These are phyloP conservation scores for Gallinago nigripennis DNA, from an alignment of 2,797 vertebrate species.

Conservation along the genomic window DNA sequence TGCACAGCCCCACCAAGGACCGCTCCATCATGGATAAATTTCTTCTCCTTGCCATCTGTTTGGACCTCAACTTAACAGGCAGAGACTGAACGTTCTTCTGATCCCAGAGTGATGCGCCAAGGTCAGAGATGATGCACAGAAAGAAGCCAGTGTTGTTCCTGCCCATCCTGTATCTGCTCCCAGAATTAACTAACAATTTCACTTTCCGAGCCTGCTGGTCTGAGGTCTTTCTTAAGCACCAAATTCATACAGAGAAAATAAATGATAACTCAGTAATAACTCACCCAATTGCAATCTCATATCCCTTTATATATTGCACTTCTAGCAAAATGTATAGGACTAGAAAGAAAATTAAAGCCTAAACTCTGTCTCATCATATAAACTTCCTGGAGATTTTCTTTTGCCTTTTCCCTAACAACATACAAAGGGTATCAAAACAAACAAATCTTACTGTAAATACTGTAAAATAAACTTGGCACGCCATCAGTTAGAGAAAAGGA, in stretches of 20 bases:
- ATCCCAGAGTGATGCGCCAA: background rate
- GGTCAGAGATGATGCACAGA: background rate
- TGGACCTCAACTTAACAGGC: background rate
- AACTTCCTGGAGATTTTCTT: slow-evolving; percentile 52
- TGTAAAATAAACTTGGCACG: slow-evolving; percentile 62
- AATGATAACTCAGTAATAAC: background rate
- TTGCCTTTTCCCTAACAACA: slow-evolving; percentile 49
- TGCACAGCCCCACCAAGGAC: background rate
- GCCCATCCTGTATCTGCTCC: background rate
- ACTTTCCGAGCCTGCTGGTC: background rate
- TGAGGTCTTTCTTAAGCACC: background rate
- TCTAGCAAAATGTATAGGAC: background rate
- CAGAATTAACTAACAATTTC: background rate
- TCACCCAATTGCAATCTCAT: background rate
- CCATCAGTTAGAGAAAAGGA: slow-evolving; percentile 45
- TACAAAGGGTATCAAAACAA: slow-evolving; percentile 64
- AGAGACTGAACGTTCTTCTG: background rate
- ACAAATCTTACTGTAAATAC: slow-evolving; percentile 59
- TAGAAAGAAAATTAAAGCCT: slow-evolving; percentile 35
- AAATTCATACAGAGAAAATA: background rate
- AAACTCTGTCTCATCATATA: slow-evolving; percentile 3
- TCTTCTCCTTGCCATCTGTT: background rate
- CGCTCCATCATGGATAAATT: rapidly evolving
- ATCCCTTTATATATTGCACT: background rate
- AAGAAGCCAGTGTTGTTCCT: background rate